Evolutionary conservation across 2,888 invertebrate species (phyloP), one percentile per base, ranked within the genome.

Genomic region (Aleiodes testaceus): DNA sequence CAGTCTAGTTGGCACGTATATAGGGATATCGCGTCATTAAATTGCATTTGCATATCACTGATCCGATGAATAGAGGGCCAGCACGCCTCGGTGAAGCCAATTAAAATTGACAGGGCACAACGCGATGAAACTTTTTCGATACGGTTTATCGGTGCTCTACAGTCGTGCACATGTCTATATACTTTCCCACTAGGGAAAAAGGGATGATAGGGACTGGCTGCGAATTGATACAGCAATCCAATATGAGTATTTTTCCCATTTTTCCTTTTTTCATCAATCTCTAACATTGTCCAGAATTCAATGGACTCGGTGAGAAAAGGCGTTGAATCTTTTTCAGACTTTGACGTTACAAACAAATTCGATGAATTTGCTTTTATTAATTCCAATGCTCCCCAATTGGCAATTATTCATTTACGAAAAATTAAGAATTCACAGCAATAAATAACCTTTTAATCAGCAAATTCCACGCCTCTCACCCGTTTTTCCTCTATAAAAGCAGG

Each of bases 41-140:
- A 84, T 84, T 83, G 81, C 81, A 84, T 83, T 84, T 84, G 82
- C 83, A 84, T 84, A 84, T 83, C 80, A 79, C 77, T 79, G 81
- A 83, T 81, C 81, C 81, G 78, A 77, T 81, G 81, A 82, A 83
- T 82, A 79, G 80, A 78, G 79, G 77, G 72, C 80, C 76, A 76
- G 78, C 78, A 81, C 77, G 82, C 78, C 77, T 79, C 80, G 79
- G 79, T 79, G 81, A 78, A 82, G 82, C 79, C 82, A 84, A 84
- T 84, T 83, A 84, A 83, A 84, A 82, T 81, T 80, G 81, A 84
- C 80, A 82, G 79, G 76, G 72, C 66, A 77, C 36, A 72, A 76
- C 72, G 72, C 74, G 76, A 74, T 76, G 78, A 75, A 77, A 76
- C 75, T 81, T 73, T 76, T 73, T 73, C 74, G 74, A 75, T 77